A percentile compares a stretch with the other conserved stretches of the same genome.
Evolutionary conservation across 2,888 invertebrate species (phyloP).

Genomic region (Podabrus alpinus): DNA sequence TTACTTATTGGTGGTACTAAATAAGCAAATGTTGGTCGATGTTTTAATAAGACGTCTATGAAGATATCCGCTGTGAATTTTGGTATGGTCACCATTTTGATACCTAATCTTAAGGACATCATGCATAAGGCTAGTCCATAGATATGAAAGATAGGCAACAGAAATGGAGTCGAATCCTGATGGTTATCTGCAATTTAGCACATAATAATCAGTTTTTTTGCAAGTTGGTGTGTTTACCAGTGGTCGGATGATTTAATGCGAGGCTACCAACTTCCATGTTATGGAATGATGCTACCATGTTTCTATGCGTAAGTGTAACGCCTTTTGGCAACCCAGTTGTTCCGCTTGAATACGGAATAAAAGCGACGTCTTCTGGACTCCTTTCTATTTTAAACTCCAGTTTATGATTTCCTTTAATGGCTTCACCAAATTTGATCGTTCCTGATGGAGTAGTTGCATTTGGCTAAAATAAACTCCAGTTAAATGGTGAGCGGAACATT

Average conservation of each 20-base stretch:
- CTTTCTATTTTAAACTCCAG: background rate
- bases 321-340: conserved; percentile 73
- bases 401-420: conserved; percentile 53
- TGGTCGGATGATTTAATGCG: background rate
- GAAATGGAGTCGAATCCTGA: conserved; percentile 69
- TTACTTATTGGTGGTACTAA: conserved; percentile 80
- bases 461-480: background rate
- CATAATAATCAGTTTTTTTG: background rate
- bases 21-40: conserved; percentile 68
- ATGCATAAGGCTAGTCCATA: conserved; percentile 71
- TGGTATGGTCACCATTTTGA: conserved; percentile 69
- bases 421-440: conserved; percentile 63
- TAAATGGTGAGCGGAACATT: background rate
- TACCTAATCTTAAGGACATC: conserved; percentile 56
- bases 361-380: background rate
- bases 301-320: conserved; percentile 67
- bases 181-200: background rate
- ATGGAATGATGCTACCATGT: conserved; percentile 55
- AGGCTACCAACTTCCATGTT: background rate
- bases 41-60: conserved; percentile 66
- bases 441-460: conserved; percentile 40
- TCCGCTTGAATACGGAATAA: background rate
- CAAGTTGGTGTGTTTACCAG: background rate
- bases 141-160: conserved; percentile 85
- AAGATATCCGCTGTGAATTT: conserved; percentile 74